Conservation (phyloP, 2,888 invertebrate species). For the Anarsia innoxiella region DNA sequence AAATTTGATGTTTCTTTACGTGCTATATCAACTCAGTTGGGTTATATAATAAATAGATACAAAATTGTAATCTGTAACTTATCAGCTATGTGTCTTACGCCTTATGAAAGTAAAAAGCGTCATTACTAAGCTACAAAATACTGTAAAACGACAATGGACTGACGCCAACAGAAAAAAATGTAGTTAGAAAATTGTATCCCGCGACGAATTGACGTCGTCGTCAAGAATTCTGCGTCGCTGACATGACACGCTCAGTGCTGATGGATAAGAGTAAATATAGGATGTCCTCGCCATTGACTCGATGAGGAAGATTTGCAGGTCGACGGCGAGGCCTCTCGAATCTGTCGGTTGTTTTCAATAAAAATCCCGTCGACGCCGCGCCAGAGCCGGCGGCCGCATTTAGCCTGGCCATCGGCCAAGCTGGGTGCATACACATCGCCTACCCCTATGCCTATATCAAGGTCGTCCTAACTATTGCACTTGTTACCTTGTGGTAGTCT, state of each 20-base stretch:
- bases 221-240: constrained; percentile 29
- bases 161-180: constrained; percentile 34
- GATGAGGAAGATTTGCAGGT: constrained; percentile 42
- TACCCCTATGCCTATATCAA: constrained; percentile 49
- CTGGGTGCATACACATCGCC: constrained; percentile 56
- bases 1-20: too few species aligned
- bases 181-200: constrained; percentile 19
- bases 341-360: constrained; percentile 68
- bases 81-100: too few species aligned
- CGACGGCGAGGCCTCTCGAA: constrained; percentile 52
- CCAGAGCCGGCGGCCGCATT: constrained; percentile 55
- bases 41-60: too few species aligned
- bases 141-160: constrained; percentile 28
- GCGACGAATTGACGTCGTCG: constrained; percentile 1
- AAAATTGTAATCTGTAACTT: too few species aligned
- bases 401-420: constrained; percentile 65
- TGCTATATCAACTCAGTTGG: too few species aligned
- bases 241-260: constrained; percentile 29
- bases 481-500: too few species aligned
- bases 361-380: constrained; percentile 68
- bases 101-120: too few species aligned
- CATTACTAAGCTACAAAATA: too few species aligned
- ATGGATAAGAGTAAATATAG: constrained; percentile 59
- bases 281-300: constrained; percentile 72
- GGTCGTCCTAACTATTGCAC: constrained; percentile 45